Percentiles rank a stretch among this genome's conserved stretches.
phyloP scores from a whole-genome alignment of 2,888 invertebrate genomes.

The Lycophotia porphyrea region DNA sequence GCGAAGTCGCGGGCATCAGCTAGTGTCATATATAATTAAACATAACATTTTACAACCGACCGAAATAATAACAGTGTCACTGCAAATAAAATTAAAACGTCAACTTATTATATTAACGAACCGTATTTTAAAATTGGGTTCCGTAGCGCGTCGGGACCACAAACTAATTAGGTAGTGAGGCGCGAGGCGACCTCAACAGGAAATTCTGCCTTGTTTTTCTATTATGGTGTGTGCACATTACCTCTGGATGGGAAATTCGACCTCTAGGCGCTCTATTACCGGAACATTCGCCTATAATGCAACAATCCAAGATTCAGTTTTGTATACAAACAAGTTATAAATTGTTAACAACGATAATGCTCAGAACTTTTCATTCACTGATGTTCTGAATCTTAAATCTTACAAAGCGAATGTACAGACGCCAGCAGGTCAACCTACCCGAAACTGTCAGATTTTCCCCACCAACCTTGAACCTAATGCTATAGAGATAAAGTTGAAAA shows the following conservation, averaged over 20 bases:
- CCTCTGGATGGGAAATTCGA: background rate
- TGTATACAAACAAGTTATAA: background rate
- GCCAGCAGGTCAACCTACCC: too few species aligned
- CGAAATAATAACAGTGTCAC: conserved; percentile 5
- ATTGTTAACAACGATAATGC: background rate
- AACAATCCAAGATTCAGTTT: background rate
- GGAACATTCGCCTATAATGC: background rate
- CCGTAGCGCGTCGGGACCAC: conserved; percentile 31
- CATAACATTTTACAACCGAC: background rate
- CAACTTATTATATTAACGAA: conserved; percentile 32
- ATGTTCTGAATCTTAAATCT: background rate
- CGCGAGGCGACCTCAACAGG: conserved; percentile 35
- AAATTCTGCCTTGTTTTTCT: conserved; percentile 47
- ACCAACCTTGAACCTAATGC: too few species aligned
- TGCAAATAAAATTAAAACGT: conserved; percentile 40
- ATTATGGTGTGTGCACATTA: conserved; percentile 27
- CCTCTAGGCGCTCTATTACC: background rate
- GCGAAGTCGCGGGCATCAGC: too few species aligned
- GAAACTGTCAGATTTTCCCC: too few species aligned
- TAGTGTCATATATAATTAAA: conserved; percentile 19
- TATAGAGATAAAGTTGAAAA: too few species aligned
- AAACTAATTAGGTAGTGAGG: conserved; percentile 56
- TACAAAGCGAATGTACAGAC: too few species aligned
- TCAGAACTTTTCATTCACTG: background rate
- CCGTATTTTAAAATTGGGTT: conserved; percentile 54